These are phyloP conservation scores for Sialis fuliginosa DNA, from an alignment of 2,888 invertebrate genomes.

Conservation along the genomic window DNA sequence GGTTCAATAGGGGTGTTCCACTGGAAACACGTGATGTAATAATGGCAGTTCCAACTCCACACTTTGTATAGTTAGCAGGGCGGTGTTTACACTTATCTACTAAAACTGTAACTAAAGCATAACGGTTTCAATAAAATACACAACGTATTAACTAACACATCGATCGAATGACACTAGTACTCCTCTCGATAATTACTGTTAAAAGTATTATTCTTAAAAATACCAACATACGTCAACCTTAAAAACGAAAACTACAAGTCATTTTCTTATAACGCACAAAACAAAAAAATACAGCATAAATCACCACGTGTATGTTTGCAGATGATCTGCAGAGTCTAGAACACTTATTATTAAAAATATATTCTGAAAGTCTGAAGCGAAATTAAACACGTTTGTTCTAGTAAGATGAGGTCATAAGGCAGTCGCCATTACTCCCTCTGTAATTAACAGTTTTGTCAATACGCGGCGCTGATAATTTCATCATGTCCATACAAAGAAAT, in stretches of 20 bases:
- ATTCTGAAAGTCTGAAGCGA: neutral
- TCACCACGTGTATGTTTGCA: conserved; percentile 1
- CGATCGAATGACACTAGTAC: too few species aligned
- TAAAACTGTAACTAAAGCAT: too few species aligned
- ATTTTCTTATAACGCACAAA: neutral
- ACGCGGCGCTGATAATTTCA: conserved; percentile 2
- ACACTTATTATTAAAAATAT: neutral
- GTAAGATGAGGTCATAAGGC: neutral
- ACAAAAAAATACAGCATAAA: neutral
- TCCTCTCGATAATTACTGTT: too few species aligned
- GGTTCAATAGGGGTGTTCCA: neutral
- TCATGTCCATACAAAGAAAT: neutral
- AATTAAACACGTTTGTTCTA: conserved; percentile 5
- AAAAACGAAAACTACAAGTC: conserved; percentile 5
- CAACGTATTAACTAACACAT: too few species aligned
- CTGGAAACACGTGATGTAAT: conserved; percentile 5
- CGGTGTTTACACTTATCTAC: conserved; percentile 2
- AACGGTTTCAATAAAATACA: too few species aligned
- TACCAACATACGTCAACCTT: conserved; percentile 1
- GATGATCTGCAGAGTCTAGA: neutral
- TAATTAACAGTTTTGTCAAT: conserved; percentile 1
- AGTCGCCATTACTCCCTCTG: conserved; percentile 4
- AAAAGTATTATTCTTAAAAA: too few species aligned
- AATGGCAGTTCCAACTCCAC: conserved; percentile 5
- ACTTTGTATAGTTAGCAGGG: conserved; percentile 3